Evolutionary conservation across 1,140 invertebrate species (phyloP).

Genomic region (Drosophila athabasca): DNA sequence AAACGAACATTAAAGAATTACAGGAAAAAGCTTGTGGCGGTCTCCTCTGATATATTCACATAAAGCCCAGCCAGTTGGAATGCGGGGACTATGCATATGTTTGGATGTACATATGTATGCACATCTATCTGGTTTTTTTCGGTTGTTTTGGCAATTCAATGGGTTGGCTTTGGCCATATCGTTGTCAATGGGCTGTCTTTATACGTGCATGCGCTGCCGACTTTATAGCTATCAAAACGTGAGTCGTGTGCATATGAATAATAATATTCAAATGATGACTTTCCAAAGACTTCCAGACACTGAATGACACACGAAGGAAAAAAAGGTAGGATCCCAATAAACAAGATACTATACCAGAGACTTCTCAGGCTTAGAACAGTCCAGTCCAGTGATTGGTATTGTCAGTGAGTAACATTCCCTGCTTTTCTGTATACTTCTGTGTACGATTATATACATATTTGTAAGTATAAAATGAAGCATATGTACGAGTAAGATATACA

Average conservation of each 20-base stretch:
- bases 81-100: neutral
- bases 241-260: slow-evolving; percentile 69
- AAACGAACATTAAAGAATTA: slow-evolving; percentile 3
- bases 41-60: slow-evolving; percentile 19
- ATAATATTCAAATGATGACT: slow-evolving; percentile 74
- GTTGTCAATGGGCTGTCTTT: slow-evolving; percentile 49
- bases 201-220: slow-evolving; percentile 50
- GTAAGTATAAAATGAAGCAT: slow-evolving; percentile 10
- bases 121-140: slow-evolving; percentile 4
- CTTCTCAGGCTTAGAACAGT: neutral
- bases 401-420: slow-evolving; percentile 35
- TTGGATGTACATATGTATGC: neutral
- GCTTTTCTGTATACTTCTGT: slow-evolving; percentile 37
- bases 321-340: slow-evolving; percentile 2
- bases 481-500: slow-evolving; percentile 2
- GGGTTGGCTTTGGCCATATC: slow-evolving; percentile 40
- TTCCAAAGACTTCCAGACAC: slow-evolving; percentile 20
- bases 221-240: slow-evolving; percentile 66
- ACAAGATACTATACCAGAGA: slow-evolving; percentile 19
- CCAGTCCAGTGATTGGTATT: neutral
- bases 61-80: slow-evolving; percentile 8
- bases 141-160: slow-evolving; percentile 53
- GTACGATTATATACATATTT: slow-evolving; percentile 10
- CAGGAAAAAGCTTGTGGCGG: slow-evolving; percentile 14
- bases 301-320: slow-evolving; percentile 3